Evolutionary conservation across 2,888 invertebrate genomes (phyloP).

Genomic region (Spatulosminthurus flaviceps): DNA sequence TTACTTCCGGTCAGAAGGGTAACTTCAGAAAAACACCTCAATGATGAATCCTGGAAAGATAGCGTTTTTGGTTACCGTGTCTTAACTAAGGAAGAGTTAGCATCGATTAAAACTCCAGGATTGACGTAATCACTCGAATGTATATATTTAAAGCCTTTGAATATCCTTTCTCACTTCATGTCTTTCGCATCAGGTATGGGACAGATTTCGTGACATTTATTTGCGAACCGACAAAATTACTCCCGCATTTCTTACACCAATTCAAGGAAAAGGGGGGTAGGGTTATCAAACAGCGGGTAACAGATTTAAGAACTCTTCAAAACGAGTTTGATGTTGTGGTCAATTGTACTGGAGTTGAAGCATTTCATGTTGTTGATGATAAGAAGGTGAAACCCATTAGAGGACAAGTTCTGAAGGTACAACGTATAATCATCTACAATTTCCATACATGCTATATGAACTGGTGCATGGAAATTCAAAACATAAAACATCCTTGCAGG

Average conservation of each 20-base stretch:
- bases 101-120: conserved; percentile 50
- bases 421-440: no score
- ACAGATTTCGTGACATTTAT: conserved; percentile 75
- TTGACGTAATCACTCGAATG: conserved; percentile 52
- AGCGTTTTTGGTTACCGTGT: conserved; percentile 65
- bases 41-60: conserved; percentile 64
- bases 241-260: conserved; percentile 74
- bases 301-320: conserved; percentile 69
- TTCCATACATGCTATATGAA: no score
- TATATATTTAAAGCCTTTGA: no score
- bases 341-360: conserved; percentile 80
- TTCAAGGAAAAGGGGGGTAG: conserved; percentile 73
- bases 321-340: conserved; percentile 75
- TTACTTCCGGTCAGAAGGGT: conserved; percentile 58
- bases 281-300: conserved; percentile 69
- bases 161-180: no score
- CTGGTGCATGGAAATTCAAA: no score
- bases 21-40: conserved; percentile 47
- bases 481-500: conserved; percentile 68
- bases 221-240: conserved; percentile 73
- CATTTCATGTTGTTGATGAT: conserved; percentile 74
- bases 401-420: conserved; percentile 74
- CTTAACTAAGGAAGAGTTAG: conserved; percentile 63
- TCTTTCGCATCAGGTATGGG: conserved; percentile 70
- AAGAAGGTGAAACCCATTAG: conserved; percentile 73